These are phyloP conservation scores for Onychostruthus taczanowskii DNA, from an alignment of 2,113 vertebrate species.

Conservation along the genomic window DNA sequence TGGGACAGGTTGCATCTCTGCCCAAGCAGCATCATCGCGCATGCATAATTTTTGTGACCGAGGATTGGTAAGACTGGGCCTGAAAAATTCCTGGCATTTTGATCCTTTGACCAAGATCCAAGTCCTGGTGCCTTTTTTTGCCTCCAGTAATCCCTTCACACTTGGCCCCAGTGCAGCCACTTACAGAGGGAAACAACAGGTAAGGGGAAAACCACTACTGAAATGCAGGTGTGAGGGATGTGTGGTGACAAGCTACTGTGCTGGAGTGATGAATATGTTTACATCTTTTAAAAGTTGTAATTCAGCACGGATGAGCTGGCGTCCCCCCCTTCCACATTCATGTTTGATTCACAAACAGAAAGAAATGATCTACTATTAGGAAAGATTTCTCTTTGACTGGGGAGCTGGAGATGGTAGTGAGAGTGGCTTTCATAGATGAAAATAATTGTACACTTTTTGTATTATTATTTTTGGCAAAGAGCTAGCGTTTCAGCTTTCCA, in stretches of 20 bases:
- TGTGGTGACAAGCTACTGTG: not conserved
- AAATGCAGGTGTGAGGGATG: constrained; percentile 6
- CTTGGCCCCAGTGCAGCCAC: not conserved
- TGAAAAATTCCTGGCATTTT: not conserved
- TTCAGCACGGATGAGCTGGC: constrained; percentile 58
- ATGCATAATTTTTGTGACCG: not conserved
- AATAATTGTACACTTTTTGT: constrained; percentile 84
- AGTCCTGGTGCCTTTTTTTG: not conserved
- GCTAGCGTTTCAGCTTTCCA: constrained; percentile 70
- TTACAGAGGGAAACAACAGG: not conserved
- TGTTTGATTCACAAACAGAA: constrained; percentile 72
- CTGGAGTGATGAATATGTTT: constrained; percentile 72
- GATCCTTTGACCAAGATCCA: not conserved
- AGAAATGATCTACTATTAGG: constrained; percentile 73
- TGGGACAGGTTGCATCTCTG: not conserved
- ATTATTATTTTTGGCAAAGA: constrained; percentile 84
- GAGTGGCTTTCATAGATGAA: constrained; percentile 81
- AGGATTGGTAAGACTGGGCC: not conserved
- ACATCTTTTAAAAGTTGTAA: constrained; percentile 72
- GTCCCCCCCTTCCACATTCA: constrained; percentile 42
- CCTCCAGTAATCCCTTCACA: not conserved
- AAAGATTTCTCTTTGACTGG: constrained; percentile 75
- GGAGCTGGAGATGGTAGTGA: constrained; percentile 72
- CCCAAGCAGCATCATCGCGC: rapidly evolving
- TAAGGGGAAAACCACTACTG: not conserved